These are phyloP conservation scores for Lerema accius DNA, from an alignment of 1,140 invertebrate species.

Conservation along the genomic window DNA sequence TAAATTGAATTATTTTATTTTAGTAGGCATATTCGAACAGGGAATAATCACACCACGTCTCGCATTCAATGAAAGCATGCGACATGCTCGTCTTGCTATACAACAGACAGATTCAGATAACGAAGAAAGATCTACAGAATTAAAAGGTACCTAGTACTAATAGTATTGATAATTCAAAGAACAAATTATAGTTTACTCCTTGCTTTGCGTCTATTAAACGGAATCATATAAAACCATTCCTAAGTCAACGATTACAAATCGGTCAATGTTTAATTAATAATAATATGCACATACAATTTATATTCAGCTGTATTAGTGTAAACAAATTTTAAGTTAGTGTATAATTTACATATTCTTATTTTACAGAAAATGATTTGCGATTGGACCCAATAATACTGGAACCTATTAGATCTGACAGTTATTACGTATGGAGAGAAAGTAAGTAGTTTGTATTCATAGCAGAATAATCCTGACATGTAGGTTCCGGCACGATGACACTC, in stretches of 20 bases:
- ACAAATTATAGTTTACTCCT: no score
- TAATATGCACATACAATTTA: no score
- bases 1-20: conserved; percentile 15
- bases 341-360: conserved; percentile 14
- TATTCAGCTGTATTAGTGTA: no score
- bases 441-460: conserved; percentile 35
- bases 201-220: no score
- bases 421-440: conserved; percentile 62
- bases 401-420: conserved; percentile 57
- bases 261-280: no score
- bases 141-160: no score
- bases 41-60: conserved; percentile 43
- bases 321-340: no score
- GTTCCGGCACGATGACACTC: neutral
- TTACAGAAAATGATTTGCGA: conserved; percentile 47
- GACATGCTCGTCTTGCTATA: conserved; percentile 40
- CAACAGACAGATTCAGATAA: conserved; percentile 24
- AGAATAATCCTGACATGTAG: neutral
- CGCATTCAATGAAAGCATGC: conserved; percentile 67
- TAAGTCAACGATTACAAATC: no score
- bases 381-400: conserved; percentile 51
- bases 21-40: conserved; percentile 64
- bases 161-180: neutral
- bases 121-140: conserved; percentile 15
- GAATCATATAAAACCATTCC: no score